Percentiles rank a stretch among this genome's conserved stretches.
Evolutionary conservation across 1,140 invertebrate genomes (phyloP).

Genomic region (Penaeus vannamei): DNA sequence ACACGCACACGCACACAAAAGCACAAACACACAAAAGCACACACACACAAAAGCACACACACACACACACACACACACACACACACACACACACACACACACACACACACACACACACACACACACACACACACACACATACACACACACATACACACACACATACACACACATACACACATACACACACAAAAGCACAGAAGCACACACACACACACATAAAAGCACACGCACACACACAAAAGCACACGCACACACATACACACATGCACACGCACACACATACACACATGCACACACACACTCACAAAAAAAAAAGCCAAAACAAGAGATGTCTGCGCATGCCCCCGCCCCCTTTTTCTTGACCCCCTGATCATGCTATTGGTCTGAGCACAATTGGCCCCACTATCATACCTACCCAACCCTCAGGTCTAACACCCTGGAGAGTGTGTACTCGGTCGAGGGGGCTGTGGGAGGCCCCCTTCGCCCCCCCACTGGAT

Average conservation of each 20-base stretch:
- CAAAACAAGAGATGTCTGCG: not conserved
- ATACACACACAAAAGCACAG: not conserved
- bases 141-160: not conserved
- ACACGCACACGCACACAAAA: not conserved
- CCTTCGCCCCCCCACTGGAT: slow-evolving; percentile 66
- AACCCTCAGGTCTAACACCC: slow-evolving; percentile 57
- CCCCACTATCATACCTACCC: slow-evolving; percentile 15
- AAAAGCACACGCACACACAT: not conserved
- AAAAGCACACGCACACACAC: not conserved
- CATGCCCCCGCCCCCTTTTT: not conserved
- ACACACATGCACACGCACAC: not conserved
- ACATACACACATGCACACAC: not conserved
- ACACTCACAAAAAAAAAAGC: not conserved
- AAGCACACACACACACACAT: not conserved
- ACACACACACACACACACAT: not conserved
- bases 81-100: not conserved
- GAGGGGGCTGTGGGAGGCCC: slow-evolving; percentile 60
- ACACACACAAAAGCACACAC: not conserved
- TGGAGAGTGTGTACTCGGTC: slow-evolving; percentile 62
- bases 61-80: not conserved
- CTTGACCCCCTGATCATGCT: no score
- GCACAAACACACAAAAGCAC: not conserved
- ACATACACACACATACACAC: not conserved
- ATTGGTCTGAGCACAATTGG: no score
- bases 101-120: not conserved